Base-by-base conservation (phyloP, 2,888 invertebrate genomes). In the Branchellion lobata region DNA sequence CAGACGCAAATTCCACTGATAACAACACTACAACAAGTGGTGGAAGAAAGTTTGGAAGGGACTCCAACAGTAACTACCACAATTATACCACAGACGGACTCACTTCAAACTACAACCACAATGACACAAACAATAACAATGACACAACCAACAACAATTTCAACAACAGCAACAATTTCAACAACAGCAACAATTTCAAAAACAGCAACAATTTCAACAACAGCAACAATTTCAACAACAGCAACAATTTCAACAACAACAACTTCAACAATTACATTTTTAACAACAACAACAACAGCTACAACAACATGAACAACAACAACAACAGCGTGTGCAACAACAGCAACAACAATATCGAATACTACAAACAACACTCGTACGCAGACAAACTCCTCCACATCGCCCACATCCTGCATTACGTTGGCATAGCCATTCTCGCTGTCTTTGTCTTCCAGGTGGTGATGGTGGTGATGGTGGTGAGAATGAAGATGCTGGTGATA, bases 381-480 rank as follows among this genome's bases (percentile, higher is more conserved):
- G 77, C 81, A 24, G 69, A 79, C 14, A 77, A 78, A n/a, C 76
- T 82, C 18, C 75, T 81, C 24, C 68, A 82, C 57, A 81, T 82
- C 36, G 83, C 83, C 33, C 82, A 82, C 80, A 81, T 81, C 36
- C 81, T 83, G 5, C 83, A 83, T 65, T 83, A 82, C 61, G 81
- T 82, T 69, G 83, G 83, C 68, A 83, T 83, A 34, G 81, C 81
- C 29, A 83, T 83, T 33, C 80, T 83, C 31, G 83, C 81, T 29
- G 71, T 83, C 14, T 83, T 83, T 81, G 83, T 83, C 31, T 47
- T 83, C 24, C 83, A 83, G 81, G 83, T 81, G 47, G 31, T 27
- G n/a, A 27, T 3, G 18, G 31, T 21, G 27, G 33, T 3, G 11
- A 18, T 14, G 18, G n/a, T 27, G 18, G 31, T 14, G 24, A 21